Conservation (phyloP, 2,113 vertebrate species). For the Sceloporus tristichus region DNA sequence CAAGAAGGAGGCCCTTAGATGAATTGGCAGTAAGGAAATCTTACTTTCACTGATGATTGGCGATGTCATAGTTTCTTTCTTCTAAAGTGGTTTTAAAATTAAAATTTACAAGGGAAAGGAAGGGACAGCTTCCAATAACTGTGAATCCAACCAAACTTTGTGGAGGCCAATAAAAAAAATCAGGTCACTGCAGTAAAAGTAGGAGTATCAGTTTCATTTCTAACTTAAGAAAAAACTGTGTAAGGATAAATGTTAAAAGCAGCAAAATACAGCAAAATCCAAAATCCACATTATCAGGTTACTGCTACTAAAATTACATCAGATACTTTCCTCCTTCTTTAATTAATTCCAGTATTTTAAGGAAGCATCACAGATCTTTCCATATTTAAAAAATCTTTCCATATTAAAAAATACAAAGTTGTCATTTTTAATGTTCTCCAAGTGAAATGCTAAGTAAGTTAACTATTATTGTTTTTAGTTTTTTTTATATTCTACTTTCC, state of each 20-base stretch:
- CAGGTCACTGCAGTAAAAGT: constrained; percentile 68
- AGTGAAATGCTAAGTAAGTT: constrained; percentile 47
- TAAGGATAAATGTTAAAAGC: constrained; percentile 76
- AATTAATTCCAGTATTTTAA: constrained; percentile 50
- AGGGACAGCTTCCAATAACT: constrained; percentile 67
- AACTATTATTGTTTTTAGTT: background rate
- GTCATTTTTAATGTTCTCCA: constrained; percentile 59
- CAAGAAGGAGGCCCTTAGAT: constrained; percentile 15
- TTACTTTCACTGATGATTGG: constrained; percentile 54
- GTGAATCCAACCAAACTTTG: constrained; percentile 68
- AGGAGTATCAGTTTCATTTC: constrained; percentile 70
- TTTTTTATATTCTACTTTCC: too few species aligned
- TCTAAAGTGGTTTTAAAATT: constrained; percentile 68
- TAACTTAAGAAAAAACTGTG: constrained; percentile 81
- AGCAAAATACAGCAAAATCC: constrained; percentile 31
- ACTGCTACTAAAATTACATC: constrained; percentile 76
- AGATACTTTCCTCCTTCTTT: constrained; percentile 76
- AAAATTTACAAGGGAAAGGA: constrained; percentile 63
- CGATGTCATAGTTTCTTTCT: constrained; percentile 44
- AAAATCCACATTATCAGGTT: constrained; percentile 67
- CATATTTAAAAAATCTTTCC: too few species aligned
- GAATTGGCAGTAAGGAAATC: constrained; percentile 18
- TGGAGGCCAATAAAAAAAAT: constrained; percentile 66
- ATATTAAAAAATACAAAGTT: constrained; percentile 54
- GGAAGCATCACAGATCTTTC: constrained; percentile 48